A percentile compares a stretch with the other conserved stretches of the same genome.
These are phyloP conservation scores for Cercopithecus neglectus DNA, from an alignment of 2,797 vertebrate species.

Conservation along the genomic window DNA sequence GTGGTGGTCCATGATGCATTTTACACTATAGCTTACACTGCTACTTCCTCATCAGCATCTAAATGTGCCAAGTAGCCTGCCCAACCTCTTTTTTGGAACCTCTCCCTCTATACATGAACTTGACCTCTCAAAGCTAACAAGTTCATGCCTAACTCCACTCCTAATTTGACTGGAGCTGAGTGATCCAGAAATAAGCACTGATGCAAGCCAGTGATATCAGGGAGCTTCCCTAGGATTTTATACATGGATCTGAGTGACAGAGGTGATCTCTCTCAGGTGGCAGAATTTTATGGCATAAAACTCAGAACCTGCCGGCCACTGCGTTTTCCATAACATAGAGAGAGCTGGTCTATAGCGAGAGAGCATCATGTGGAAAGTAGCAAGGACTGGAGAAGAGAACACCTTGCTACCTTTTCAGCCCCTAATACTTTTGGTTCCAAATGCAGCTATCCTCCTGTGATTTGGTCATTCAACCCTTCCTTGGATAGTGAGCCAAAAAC, in stretches of 20 bases:
- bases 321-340: background rate
- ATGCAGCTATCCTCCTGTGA: background rate
- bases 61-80: too few species aligned
- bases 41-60: background rate
- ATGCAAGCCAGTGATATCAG: background rate
- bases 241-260: background rate
- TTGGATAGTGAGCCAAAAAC: background rate
- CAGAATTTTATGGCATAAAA: background rate
- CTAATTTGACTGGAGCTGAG: background rate
- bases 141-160: background rate
- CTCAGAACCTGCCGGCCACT: background rate
- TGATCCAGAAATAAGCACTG: background rate
- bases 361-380: background rate
- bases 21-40: background rate
- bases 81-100: background rate
- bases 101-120: background rate
- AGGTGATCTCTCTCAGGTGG: background rate
- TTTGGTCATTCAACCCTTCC: background rate
- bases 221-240: background rate
- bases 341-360: background rate
- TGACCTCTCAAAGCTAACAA: background rate
- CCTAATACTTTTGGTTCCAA: background rate
- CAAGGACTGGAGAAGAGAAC: background rate
- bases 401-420: background rate
- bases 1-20: fast-evolving